Base-by-base conservation (phyloP, 37 sponge, comb jelly and placozoan genomes). In the Geodia barretti region DNA sequence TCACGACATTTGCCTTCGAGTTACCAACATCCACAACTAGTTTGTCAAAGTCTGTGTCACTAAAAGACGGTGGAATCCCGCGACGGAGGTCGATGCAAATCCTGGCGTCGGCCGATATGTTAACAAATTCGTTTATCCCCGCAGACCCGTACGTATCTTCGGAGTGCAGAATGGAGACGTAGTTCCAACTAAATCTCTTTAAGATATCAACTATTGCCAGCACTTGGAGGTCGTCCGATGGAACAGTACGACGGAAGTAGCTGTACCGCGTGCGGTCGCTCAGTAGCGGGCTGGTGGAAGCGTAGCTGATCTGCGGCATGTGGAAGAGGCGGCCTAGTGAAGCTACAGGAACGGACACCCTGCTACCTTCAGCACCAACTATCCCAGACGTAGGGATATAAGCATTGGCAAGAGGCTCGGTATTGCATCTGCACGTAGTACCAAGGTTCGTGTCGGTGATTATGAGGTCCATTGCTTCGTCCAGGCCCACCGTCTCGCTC, bases 181-280 rank as follows among this genome's bases (percentile, higher is more conserved):
- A 92, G 29, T 67, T 83, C 96, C 96, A 95, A 20, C 81, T 75
- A 60, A 95, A 92, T 24, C 29, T 9, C 29, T 60, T 32, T 3
- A 87, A 20, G 4, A 97, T 25, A 39, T 92, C 98, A 0, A 89
- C 82, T 83, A 97, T 92, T 3, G 98, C 98, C n/a, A 7, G 23
- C 0, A 93, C 92, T 54, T 97, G 98, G 40, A 87, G 69, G 60
- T 79, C 83, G 47, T 97, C 95, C 2, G 98, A 77, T 1, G 96
- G 88, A n/a, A 95, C 62, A 19, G 98, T 95, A 2, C 98, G 93
- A 41, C 89, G 77, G 86, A 97, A 97, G 65, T 84, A 97, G 5
- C 61, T 72, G 74, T 95, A 97, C 2, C 82, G 74, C 1, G 90
- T 78, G 8, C 87, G 64, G 39, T 97, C 88, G 41, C 91, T 95